A percentile compares a stretch with the other conserved stretches of the same genome.
Evolutionary conservation across 2,797 vertebrate species (phyloP).

Genomic region (Leptoclinus maculatus): DNA sequence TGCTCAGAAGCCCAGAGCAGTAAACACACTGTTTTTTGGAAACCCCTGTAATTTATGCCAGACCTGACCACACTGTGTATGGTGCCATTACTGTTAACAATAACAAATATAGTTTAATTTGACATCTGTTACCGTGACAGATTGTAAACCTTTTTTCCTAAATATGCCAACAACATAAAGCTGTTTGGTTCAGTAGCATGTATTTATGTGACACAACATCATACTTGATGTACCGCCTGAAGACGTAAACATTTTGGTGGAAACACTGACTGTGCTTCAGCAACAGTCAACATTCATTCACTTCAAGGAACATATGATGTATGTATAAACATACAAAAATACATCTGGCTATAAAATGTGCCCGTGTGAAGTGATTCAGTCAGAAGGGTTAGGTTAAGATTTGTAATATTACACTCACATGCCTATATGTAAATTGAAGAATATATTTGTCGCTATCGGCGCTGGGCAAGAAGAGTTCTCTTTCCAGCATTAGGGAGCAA

Average conservation of each 20-base stretch:
- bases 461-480: background rate
- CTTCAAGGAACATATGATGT: background rate
- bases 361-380: slow-evolving; percentile 1
- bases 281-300: slow-evolving; percentile 25
- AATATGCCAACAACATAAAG: slow-evolving; percentile 46
- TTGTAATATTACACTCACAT: slow-evolving; percentile 2
- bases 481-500: background rate
- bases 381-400: slow-evolving; percentile 4
- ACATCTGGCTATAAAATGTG: slow-evolving; percentile 18
- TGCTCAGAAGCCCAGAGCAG: slow-evolving; percentile 33
- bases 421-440: background rate
- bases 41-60: slow-evolving; percentile 53
- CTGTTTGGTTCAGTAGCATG: slow-evolving; percentile 36
- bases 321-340: slow-evolving; percentile 31
- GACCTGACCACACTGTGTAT: slow-evolving; percentile 27
- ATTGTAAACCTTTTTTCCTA: slow-evolving; percentile 39
- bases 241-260: slow-evolving; percentile 56
- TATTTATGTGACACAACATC: slow-evolving; percentile 40
- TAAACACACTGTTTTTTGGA: slow-evolving; percentile 37
- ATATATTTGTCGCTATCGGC: background rate
- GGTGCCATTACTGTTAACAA: slow-evolving; percentile 36
- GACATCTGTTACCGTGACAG: slow-evolving; percentile 47
- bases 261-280: slow-evolving; percentile 29
- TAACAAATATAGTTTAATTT: slow-evolving; percentile 52
- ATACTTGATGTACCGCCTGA: slow-evolving; percentile 43